Conservation (phyloP, 2,888 invertebrate species). For the Noctua fimbriata region DNA sequence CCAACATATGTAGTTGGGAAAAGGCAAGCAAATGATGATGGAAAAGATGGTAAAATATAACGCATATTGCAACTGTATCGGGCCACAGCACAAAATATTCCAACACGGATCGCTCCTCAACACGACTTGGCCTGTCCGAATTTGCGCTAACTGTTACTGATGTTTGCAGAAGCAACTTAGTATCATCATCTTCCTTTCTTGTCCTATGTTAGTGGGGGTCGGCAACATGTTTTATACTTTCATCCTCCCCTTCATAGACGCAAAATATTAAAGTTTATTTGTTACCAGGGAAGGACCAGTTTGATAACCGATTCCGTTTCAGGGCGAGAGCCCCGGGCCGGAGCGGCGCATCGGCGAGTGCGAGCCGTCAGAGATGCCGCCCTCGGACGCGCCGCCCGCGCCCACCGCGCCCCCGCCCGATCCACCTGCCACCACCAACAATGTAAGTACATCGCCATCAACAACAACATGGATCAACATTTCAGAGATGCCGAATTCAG, state of each 20-base stretch:
- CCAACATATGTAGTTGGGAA: no score
- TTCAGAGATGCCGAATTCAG: slow-evolving; percentile 77
- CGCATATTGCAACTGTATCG: not conserved
- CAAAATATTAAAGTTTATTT: no score
- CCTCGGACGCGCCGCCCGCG: slow-evolving; percentile 79
- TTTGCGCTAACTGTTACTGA: not conserved
- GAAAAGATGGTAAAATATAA: no score
- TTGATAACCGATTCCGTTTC: slow-evolving; percentile 4
- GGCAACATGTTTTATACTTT: not conserved
- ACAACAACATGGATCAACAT: not conserved
- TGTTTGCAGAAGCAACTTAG: not conserved
- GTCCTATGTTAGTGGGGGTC: not conserved
- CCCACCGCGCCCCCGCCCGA: slow-evolving; percentile 77
- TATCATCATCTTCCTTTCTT: not conserved
- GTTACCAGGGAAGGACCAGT: not conserved
- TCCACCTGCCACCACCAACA: slow-evolving; percentile 68
- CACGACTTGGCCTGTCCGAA: not conserved
- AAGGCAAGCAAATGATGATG: no score
- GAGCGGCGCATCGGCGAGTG: slow-evolving; percentile 86
- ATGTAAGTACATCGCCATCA: slow-evolving; percentile 57
- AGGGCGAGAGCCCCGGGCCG: slow-evolving; percentile 88
- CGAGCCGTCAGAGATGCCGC: slow-evolving; percentile 80
- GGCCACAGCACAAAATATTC: not conserved
- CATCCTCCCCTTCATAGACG: not conserved
- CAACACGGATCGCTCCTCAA: not conserved